Base-by-base conservation (phyloP, 2,797 vertebrate species). In the Parauchenoglanis ngamensis region DNA sequence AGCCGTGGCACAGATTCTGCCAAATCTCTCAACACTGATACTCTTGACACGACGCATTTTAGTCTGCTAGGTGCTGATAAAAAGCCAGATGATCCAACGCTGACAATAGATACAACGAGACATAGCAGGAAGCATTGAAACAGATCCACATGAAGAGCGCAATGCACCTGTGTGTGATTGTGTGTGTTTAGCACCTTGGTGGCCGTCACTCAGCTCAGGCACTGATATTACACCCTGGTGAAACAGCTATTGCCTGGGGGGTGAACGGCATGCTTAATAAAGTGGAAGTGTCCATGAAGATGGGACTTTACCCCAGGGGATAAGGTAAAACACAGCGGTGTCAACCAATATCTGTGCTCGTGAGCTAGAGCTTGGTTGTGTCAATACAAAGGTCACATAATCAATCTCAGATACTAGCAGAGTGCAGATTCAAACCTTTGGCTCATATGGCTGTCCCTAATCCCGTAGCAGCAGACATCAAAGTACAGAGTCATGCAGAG, bases 1-100 rank as follows among this genome's bases (percentile, higher is more conserved):
- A 89, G 68, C 77, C 46, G 85, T 90, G 90, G 88, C 87, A 49
- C 12, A 83, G 89, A 87, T 89, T 65, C 83, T 86, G 87, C 63
- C 85, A 87, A 88, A 67, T 88, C 88, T 94, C 92, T 92, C 93
- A 92, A 78, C 0, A 86, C 2, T 89, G 79, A 57, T 65, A 90
- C 44, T 61, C 76, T 90, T 94, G 93, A 93, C 93, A 93, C 76
- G 77, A 92, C 91, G 92, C 88, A 35, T 87, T 1, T 77, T 78
- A 90, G 93, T 91, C 94, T 96, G 95, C 92, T 93, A 94, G 93
- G 88, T 90, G 91, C 91, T 94, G 95, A 96, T 96, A 95, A 96
- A 93, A 91, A 92, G 91, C 93, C 94, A 92, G 91, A 90, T 90
- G 90, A 89, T 91, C 83, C 90, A 91, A 89, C 25, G 73, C 72